Conservation (phyloP, 2,797 vertebrate species). For the Sparidentex hasta region DNA sequence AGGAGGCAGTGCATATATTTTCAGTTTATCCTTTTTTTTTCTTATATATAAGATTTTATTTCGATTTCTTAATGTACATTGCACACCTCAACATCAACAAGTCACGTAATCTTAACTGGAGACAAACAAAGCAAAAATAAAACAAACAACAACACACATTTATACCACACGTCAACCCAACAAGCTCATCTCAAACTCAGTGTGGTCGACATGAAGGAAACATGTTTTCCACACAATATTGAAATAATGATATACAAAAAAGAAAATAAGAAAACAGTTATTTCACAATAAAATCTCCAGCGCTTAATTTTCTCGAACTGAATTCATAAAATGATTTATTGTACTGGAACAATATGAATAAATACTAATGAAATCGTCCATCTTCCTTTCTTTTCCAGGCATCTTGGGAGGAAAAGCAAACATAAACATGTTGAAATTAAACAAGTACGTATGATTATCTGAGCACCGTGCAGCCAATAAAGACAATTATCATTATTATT, state of each 20-base stretch:
- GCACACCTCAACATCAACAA: too few relatives aligned
- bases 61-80: too few relatives aligned
- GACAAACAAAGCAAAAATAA: too few relatives aligned
- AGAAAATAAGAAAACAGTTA: background rate
- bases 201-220: too few relatives aligned
- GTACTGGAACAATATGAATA: background rate
- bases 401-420: background rate
- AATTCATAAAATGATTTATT: background rate
- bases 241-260: background rate
- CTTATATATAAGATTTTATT: too few relatives aligned
- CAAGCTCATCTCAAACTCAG: too few relatives aligned
- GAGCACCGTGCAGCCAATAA: background rate
- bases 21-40: too few relatives aligned
- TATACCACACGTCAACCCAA: too few relatives aligned
- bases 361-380: background rate
- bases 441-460: background rate
- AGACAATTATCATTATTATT: too few relatives aligned
- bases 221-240: too few relatives aligned
- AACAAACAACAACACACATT: too few relatives aligned
- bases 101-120: too few relatives aligned
- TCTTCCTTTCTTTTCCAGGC: background rate
- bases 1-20: background rate
- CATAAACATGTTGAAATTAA: background rate
- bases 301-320: background rate
- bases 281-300: background rate